phyloP scores from a whole-genome alignment of 2,888 invertebrate species.

The Sphaerophoria rueppellii region DNA sequence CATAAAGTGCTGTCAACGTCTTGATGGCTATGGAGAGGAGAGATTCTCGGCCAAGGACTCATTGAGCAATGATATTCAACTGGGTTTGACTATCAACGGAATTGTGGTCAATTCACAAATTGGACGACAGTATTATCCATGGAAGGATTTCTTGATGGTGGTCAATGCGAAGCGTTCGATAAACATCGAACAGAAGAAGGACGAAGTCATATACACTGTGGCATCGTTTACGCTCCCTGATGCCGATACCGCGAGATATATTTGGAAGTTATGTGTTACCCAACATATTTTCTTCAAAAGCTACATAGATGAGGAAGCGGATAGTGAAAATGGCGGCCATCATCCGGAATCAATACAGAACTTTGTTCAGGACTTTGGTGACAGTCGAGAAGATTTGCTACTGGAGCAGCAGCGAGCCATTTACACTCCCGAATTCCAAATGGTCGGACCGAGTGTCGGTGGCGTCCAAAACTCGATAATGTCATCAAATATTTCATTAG shows the following conservation, averaged over 20 bases:
- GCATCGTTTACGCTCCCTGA: constrained; percentile 91
- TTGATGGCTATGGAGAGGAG: constrained; percentile 98
- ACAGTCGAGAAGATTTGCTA: constrained; percentile 78
- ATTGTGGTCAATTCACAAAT: constrained; percentile 87
- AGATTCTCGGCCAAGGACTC: constrained; percentile 94
- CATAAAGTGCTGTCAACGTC: constrained; percentile 95
- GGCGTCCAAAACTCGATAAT: constrained; percentile 79
- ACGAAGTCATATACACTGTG: constrained; percentile 83
- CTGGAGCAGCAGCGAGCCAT: constrained; percentile 76
- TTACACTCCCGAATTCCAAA: constrained; percentile 74
- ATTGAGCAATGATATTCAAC: constrained; percentile 89
- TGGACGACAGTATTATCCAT: constrained; percentile 83
- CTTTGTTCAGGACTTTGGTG: constrained; percentile 76
- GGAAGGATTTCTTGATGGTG: constrained; percentile 97
- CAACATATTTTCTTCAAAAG: constrained; percentile 96
- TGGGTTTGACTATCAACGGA: constrained; percentile 95
- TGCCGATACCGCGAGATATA: constrained; percentile 95
- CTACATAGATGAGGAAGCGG: constrained; percentile 82
- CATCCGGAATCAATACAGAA: constrained; percentile 63
- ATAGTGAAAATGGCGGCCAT: constrained; percentile 78
- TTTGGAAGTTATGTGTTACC: constrained; percentile 95
- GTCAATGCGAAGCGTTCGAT: constrained; percentile 96
- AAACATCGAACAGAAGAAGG: constrained; percentile 90
- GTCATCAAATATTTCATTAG: constrained; percentile 81
- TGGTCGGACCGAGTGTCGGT: constrained; percentile 80